phyloP scores from a whole-genome alignment of 92 coral and sea anemone genomes.

The Epizoanthus stellaris region DNA sequence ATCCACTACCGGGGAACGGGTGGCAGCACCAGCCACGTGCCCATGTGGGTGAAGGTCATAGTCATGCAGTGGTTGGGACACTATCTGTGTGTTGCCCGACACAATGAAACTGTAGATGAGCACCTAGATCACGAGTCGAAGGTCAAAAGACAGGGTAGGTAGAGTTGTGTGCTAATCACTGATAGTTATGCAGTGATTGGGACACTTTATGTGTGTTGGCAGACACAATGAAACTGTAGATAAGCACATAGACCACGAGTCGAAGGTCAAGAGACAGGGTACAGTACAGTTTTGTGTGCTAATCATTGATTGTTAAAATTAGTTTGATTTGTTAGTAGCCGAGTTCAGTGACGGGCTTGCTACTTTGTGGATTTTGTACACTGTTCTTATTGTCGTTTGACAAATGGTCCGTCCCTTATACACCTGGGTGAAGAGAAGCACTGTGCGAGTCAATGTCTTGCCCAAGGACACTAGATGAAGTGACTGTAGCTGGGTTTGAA shows the following conservation, averaged over 20 bases:
- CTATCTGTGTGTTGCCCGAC: constrained; percentile 75
- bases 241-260: constrained; percentile 57
- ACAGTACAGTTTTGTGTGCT: neutral
- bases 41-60: constrained; percentile 85
- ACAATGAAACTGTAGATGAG: constrained; percentile 64
- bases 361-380: too few species aligned
- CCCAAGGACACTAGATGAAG: too few species aligned
- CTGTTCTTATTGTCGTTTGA: too few species aligned
- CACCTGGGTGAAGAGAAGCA: too few species aligned
- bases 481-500: too few species aligned
- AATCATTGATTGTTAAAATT: too few species aligned
- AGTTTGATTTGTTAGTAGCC: too few species aligned
- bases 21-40: constrained; percentile 73
- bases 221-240: constrained; percentile 64
- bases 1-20: constrained; percentile 91
- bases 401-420: too few species aligned
- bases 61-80: constrained; percentile 88
- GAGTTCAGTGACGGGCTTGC: too few species aligned
- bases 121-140: constrained; percentile 50
- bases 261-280: constrained; percentile 54
- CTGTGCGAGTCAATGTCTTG: too few species aligned
- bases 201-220: constrained; percentile 79
- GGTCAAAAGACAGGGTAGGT: constrained; percentile 55
- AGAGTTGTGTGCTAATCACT: too few species aligned
- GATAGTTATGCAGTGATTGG: constrained; percentile 75